Evolutionary conservation across 2,888 invertebrate genomes (phyloP), one percentile per base, ranked within the genome.

Genomic region (Rhodophaea formosa): DNA sequence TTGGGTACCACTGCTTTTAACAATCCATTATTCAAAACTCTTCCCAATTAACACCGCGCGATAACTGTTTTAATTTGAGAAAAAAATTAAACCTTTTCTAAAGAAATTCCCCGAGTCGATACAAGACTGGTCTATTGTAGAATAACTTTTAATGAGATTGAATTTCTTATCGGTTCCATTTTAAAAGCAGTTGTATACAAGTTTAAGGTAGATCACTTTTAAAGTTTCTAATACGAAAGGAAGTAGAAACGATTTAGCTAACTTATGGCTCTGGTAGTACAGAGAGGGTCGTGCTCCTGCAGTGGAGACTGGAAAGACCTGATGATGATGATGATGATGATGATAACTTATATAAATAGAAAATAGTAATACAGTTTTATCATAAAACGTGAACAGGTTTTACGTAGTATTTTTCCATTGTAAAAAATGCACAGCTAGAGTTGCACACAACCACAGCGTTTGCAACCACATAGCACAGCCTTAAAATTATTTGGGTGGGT

Each of bases 21-120:
- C 3, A n/a, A 39, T 39, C 39, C 12, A 12, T 8, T 32, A 30
- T 45, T 43, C 12, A 15, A 35, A 51, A 51, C 54, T 59, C 51
- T 8, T 1, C 23, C 54, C 35, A 46, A 55, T 54, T 54, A 54
- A 54, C n/a, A 16, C 16, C 3, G 30, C 53, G 17, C n/a, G 35
- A 54, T 14, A 54, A 16, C 45, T 55, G 44, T 30, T 32, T 29
- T 35, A 46, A 46, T 35, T 54, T 55, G 10, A n/a, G n/a, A n/a
- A n/a, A 17, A 35, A 29, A 30, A 54, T 12, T 30, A 54, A 10
- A n/a, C n/a, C 12, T 17, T 35, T 47, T 47, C n/a, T 32, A 29
- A n/a, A 5, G 32, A 44, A 53, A 30, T 47, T 39, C 17, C 5
- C 39, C 17, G n/a, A 15, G 32, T 17, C 51, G 35, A 30, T 39